These are phyloP conservation scores for Tragulus kanchil DNA, from an alignment of 2,113 vertebrate species.

Conservation along the genomic window DNA sequence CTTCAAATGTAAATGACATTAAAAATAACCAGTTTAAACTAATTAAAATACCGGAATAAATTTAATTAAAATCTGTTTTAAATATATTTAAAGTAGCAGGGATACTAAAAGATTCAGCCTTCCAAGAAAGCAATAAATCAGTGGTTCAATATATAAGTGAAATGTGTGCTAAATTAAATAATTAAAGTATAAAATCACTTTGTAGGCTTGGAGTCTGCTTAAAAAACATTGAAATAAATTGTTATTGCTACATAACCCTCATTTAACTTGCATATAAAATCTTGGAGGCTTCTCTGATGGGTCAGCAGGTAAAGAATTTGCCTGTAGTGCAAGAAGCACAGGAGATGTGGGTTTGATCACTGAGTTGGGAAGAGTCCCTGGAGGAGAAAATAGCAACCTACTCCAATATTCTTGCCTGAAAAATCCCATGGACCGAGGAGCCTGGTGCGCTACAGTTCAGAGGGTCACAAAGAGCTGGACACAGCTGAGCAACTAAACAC, in stretches of 20 bases:
- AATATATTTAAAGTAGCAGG: conserved; percentile 68
- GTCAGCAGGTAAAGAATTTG: neutral
- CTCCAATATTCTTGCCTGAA: neutral
- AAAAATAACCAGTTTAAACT: conserved; percentile 86
- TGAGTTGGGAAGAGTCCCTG: neutral
- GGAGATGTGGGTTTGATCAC: neutral
- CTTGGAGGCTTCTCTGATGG: neutral
- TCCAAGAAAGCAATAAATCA: conserved; percentile 50
- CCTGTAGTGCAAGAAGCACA: neutral
- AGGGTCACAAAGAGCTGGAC: neutral
- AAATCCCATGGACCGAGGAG: neutral
- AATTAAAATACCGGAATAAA: conserved; percentile 84
- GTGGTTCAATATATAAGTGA: conserved; percentile 71
- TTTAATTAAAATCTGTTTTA: conserved; percentile 77
- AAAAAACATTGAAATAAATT: conserved; percentile 16
- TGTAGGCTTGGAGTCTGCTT: neutral
- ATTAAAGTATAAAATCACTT: conserved; percentile 1
- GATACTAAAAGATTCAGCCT: conserved; percentile 69
- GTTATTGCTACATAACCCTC: neutral
- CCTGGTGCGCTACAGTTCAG: neutral
- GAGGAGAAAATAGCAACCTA: neutral
- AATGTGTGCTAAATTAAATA: conserved; percentile 49
- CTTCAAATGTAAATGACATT: conserved; percentile 85
- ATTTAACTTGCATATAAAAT: neutral
- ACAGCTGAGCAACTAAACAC: neutral